Percentiles rank a stretch among this genome's conserved stretches.
phyloP scores from a whole-genome alignment of 2,797 vertebrate species.

The Danio jaintianensis region DNA sequence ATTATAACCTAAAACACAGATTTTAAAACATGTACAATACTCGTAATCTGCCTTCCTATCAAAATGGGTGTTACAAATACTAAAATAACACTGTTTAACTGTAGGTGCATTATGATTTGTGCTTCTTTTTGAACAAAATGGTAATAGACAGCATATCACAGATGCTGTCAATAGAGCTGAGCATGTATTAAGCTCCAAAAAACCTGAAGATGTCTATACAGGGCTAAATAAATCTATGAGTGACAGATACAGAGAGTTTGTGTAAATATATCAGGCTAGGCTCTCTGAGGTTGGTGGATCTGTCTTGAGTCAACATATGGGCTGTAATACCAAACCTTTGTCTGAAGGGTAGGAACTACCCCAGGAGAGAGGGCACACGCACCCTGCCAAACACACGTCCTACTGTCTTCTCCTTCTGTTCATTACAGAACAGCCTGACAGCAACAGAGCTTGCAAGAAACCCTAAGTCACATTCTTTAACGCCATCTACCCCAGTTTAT shows the following conservation, averaged over 20 bases:
- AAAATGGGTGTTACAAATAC: too few species aligned
- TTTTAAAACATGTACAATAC: too few species aligned
- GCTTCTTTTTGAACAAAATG: not conserved
- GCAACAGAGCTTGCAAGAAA: slow-evolving; percentile 13
- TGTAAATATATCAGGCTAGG: slow-evolving; percentile 66
- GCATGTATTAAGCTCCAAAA: not conserved
- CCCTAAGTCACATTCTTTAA: not conserved
- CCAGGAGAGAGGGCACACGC: slow-evolving; percentile 9
- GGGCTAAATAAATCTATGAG: not conserved
- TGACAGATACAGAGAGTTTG: slow-evolving; percentile 6
- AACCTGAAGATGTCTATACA: not conserved
- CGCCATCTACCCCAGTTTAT: not conserved
- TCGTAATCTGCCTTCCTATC: too few species aligned
- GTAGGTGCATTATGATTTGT: too few species aligned
- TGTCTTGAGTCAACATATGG: slow-evolving; percentile 26
- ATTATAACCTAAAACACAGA: too few species aligned
- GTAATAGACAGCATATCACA: not conserved
- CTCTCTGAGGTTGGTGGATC: not conserved
- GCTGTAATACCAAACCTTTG: slow-evolving; percentile 6
- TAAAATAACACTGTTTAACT: too few species aligned
- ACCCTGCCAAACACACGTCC: slow-evolving; percentile 2
- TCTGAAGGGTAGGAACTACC: slow-evolving; percentile 21
- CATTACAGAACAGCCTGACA: slow-evolving; percentile 18
- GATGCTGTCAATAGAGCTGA: not conserved
- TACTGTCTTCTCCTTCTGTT: slow-evolving; percentile 40